Base-by-base conservation (phyloP, 2,797 vertebrate species). In the Glyptemys insculpta region DNA sequence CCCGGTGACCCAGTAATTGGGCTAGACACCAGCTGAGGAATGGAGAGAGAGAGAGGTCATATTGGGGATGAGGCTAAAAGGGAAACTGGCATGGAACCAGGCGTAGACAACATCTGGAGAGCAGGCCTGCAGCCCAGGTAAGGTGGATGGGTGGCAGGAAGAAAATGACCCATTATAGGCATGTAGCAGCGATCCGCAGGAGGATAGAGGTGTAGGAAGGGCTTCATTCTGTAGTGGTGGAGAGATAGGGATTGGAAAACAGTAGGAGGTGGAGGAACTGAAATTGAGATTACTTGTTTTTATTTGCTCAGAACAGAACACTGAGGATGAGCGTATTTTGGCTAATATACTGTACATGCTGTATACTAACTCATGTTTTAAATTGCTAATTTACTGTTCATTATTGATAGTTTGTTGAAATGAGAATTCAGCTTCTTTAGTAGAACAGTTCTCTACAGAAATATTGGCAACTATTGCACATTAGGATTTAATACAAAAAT, bases 301-400 rank as follows among this genome's bases (percentile, higher is more conserved):
- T 68, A 23, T 37, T 92, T 65, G 23, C 81, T 53, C 82, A 12
- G 74, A 87, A 57, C 21, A 68, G 92, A 92, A 65, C 76, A 9
- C 47, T 52, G 54, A 87, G n/a, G 21, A 76, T 91, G 59, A 79
- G 80, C 89, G 8, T 88, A 57, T 81, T 96, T 91, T 96, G 93
- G 91, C 81, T 94, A 23, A 49, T 29, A 62, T 80, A 44, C 49
- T 80, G 49, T 12, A 72, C 52, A 3, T 19, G 52, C 25, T 91
- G 52, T 94, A 93, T 90, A 86, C 80, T 92, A 95, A 91, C 95
- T 83, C 83, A n/a, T 72, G 88, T 94, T 96, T 79, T 81, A 94
- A 93, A 96, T 97, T 93, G 89, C 87, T 49, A 94, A 91, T 93
- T 87, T 93, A 92, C 91, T 97, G 81, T 94, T 96, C 16, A 49